Percentiles rank a stretch among this genome's conserved stretches.
Evolutionary conservation across 2,797 vertebrate species (phyloP).

Genomic region (Alouatta caraya): DNA sequence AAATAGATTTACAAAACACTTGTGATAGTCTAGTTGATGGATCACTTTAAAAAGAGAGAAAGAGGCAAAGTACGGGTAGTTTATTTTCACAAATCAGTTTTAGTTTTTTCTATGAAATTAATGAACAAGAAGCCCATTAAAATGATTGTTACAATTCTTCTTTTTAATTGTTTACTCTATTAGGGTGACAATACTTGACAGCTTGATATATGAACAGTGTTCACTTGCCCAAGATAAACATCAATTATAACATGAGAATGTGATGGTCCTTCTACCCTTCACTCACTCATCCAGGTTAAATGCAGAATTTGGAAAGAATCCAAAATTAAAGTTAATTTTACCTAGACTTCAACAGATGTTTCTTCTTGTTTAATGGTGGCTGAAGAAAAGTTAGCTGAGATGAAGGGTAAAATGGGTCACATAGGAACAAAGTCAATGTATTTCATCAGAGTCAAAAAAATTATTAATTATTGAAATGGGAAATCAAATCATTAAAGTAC

Average conservation of each 20-base stretch:
- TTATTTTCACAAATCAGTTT: constrained; percentile 75
- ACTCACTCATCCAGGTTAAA: constrained; percentile 41
- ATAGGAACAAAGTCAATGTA: neutral
- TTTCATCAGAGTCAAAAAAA: constrained; percentile 47
- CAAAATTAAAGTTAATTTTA: constrained; percentile 29
- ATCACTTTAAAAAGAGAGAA: constrained; percentile 54
- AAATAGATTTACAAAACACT: constrained; percentile 46
- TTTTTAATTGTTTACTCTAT: constrained; percentile 65
- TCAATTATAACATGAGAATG: constrained; percentile 60
- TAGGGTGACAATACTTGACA: constrained; percentile 56
- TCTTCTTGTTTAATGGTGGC: constrained; percentile 42
- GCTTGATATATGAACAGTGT: constrained; percentile 56
- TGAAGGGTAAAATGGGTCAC: constrained; percentile 23
- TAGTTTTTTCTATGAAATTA: constrained; percentile 60
- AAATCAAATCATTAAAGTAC: constrained; percentile 43
- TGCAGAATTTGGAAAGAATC: constrained; percentile 53
- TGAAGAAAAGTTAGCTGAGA: constrained; percentile 43
- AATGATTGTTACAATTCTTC: constrained; percentile 66
- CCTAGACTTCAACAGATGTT: constrained; percentile 6
- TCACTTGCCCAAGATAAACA: constrained; percentile 14
- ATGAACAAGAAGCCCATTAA: constrained; percentile 70
- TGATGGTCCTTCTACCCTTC: constrained; percentile 23
- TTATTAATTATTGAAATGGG: neutral
- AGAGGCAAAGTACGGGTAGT: constrained; percentile 38
- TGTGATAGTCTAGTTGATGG: constrained; percentile 30